Base-by-base conservation (phyloP, 2,797 vertebrate genomes). In the Trematomus bernacchii region DNA sequence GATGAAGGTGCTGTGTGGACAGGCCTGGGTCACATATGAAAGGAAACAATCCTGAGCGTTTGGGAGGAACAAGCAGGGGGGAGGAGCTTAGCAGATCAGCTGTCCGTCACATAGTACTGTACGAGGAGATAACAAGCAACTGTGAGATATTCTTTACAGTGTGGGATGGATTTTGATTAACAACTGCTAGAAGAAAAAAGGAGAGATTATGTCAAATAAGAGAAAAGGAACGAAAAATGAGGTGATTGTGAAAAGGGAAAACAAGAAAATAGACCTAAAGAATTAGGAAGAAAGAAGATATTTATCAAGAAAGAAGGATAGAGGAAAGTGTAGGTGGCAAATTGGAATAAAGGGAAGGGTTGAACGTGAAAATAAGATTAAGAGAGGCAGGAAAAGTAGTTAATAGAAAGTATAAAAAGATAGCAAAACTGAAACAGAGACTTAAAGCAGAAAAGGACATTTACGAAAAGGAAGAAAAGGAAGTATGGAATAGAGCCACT, bases 1-100 rank as follows among this genome's bases (percentile, higher is more conserved):
- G 89, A 89, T 75, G 79, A 68, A 86, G 87, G 85, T 80, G 85
- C 85, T 65, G 86, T 40, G 81, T 63, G 77, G 84, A 87, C 66
- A 14, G 72, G 64, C 76, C 66, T 0, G 71, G 88, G 89, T 91
- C 90, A 86, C 76, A 82, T 71, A 76, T 80, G 83, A 87, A 76
- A 83, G 80, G 80, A 84, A 85, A 73, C 62, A 40, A 85, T 84
- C 82, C 80, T 2, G 4, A 23, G 68, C 40, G 43, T 78, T 91
- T 85, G 63, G 1, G 52, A 71, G 57, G 71, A 66, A 37, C 69
- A 37, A 37, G 33, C 79, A 62, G 85, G 80, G 74, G 83, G 86
- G 82, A 54, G 77, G 72, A 73, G 73, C 50, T 58, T 12, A 60
- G 6, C 65, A 3, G 27, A 44, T 55, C 51, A 0, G 44, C 27